Base-by-base conservation (phyloP, 2,888 invertebrate species). In the Leptopilina drosophilae region DNA sequence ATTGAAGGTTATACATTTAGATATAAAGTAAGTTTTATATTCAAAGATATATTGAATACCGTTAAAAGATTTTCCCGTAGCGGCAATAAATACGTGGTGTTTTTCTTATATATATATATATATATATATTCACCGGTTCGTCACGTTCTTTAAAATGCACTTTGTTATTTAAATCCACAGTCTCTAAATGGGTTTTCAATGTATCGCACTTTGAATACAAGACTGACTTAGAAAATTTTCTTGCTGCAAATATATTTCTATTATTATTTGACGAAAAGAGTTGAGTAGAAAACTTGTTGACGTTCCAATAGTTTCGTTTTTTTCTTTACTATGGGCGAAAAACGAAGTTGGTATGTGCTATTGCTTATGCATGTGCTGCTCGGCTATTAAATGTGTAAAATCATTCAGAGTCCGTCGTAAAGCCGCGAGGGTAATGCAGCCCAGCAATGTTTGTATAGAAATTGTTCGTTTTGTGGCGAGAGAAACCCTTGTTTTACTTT, bases 81-180 rank as follows among this genome's bases (percentile, higher is more conserved):
- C 79, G 78, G 81, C 80, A 73, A 77, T 79, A 83, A 83, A 83
- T 81, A 83, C 77, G 40, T 73, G 76, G 77, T 78, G 77, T 81
- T 78, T 82, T 83, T 80, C 79, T 78, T 8, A 42, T 42, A 33
- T 33, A 33, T 33, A 33, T 33, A 33, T 42, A 42, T 42, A 42
- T 42, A 42, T 42, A 42, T 42, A 42, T 7, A 83, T 78, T 81
- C 81, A 81, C 78, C 64, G 78, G 77, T 76, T 82, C 83, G 83
- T 83, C 82, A 83, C 81, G 73, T 82, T 81, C 62, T 62, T 62
- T 62, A 62, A 62, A 62, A 20, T 64, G 33, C 14, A 64, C 26
- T 69, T 53, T 69, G 49, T 53, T 56, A 69, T 56, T 69, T 49
- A 49, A 67, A n/a, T 69, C 49, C 1, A 49, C 49, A 26, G 33